These are phyloP conservation scores for Drosophila miranda DNA, from an alignment of 1,140 invertebrate species.

Conservation along the genomic window DNA sequence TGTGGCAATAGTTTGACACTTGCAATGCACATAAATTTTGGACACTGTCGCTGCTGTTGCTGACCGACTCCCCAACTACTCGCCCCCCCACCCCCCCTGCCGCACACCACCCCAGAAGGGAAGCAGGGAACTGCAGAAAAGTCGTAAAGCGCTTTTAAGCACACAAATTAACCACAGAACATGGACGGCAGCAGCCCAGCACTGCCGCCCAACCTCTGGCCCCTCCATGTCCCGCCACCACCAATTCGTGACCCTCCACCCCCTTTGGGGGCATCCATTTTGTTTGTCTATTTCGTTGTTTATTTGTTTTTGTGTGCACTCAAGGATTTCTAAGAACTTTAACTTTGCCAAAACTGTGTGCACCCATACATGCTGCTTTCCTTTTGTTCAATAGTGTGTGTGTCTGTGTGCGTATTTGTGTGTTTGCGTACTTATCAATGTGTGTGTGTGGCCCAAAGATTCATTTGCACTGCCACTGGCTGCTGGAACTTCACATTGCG, in stretches of 20 bases:
- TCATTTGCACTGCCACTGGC: slow-evolving; percentile 48
- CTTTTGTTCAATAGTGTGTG: slow-evolving; percentile 4
- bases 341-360: slow-evolving; percentile 70
- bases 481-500: slow-evolving; percentile 56
- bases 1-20: slow-evolving; percentile 74
- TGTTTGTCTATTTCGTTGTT: slow-evolving; percentile 80
- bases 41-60: slow-evolving; percentile 52
- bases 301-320: slow-evolving; percentile 81
- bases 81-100: not conserved
- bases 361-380: not conserved
- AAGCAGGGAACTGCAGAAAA: slow-evolving; percentile 34
- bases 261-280: slow-evolving; percentile 45
- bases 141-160: slow-evolving; percentile 81
- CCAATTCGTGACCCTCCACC: not conserved
- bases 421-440: no score
- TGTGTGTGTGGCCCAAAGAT: slow-evolving; percentile 21
- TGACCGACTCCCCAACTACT: slow-evolving; percentile 44
- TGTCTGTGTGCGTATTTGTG: slow-evolving; percentile 1
- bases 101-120: not conserved
- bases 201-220: slow-evolving; percentile 21
- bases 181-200: slow-evolving; percentile 58
- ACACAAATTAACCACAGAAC: slow-evolving; percentile 80
- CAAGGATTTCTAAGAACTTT: slow-evolving; percentile 80
- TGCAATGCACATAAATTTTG: slow-evolving; percentile 77
- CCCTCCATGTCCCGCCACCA: not conserved